These are phyloP conservation scores for Nymphicus hollandicus DNA, from an alignment of 2,113 vertebrate species.

Conservation along the genomic window DNA sequence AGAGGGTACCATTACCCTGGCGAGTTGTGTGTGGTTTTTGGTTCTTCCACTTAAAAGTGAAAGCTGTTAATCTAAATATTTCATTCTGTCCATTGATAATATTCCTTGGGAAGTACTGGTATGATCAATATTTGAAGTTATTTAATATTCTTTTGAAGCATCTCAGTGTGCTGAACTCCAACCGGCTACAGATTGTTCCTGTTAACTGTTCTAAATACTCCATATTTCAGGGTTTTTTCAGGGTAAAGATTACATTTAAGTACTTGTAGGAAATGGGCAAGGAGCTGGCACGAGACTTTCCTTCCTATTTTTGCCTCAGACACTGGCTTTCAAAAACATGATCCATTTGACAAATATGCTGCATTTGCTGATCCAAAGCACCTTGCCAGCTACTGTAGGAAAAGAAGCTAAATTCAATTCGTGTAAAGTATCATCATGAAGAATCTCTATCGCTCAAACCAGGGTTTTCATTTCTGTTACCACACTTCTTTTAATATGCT, in stretches of 20 bases:
- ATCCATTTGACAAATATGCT: fast-evolving
- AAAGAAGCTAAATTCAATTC: not conserved
- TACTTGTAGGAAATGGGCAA: not conserved
- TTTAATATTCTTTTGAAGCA: not conserved
- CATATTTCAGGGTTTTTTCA: fast-evolving
- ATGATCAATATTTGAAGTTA: not conserved
- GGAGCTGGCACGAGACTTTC: not conserved
- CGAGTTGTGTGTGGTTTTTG: fast-evolving
- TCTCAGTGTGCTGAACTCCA: not conserved
- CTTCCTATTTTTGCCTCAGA: not conserved
- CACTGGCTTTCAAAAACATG: not conserved
- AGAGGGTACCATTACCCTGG: not conserved
- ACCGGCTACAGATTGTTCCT: fast-evolving
- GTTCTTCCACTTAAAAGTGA: not conserved
- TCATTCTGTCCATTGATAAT: not conserved
- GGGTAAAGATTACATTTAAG: not conserved
- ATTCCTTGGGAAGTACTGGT: not conserved
- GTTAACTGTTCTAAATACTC: not conserved
- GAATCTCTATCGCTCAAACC: not conserved
- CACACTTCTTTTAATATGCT: not conserved
- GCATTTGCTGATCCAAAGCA: not conserved
- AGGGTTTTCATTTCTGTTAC: not conserved
- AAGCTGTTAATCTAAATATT: not conserved
- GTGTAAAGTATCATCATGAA: fast-evolving
- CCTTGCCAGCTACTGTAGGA: not conserved